Percentiles rank a stretch among this genome's conserved stretches.
phyloP scores from a whole-genome alignment of 2,113 vertebrate species.

The Scortum barcoo region DNA sequence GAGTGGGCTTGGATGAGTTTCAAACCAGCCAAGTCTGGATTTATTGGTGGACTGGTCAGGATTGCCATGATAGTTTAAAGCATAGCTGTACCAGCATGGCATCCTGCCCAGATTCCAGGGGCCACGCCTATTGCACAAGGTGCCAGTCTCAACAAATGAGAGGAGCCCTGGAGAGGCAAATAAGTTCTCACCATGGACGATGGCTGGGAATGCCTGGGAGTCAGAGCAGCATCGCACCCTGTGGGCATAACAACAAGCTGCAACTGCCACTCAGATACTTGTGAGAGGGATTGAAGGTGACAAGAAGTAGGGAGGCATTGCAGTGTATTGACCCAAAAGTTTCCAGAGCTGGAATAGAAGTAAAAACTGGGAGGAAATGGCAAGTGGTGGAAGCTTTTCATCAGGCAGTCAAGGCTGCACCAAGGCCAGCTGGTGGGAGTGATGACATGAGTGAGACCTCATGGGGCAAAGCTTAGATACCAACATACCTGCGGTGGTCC shows the following conservation, averaged over 20 bases:
- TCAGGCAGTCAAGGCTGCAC: background rate
- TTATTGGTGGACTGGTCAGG: too few relatives aligned
- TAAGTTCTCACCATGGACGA: background rate
- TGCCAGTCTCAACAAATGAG: background rate
- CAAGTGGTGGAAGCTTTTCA: background rate
- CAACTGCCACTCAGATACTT: background rate
- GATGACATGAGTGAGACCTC: too few relatives aligned
- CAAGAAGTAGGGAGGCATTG: background rate
- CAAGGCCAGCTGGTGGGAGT: too few relatives aligned
- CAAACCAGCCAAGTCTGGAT: background rate
- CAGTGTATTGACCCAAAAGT: background rate
- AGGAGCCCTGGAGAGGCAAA: background rate
- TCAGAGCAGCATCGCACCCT: background rate
- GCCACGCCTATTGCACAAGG: background rate
- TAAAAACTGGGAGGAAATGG: background rate
- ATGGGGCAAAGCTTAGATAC: background rate
- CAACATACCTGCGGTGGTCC: background rate
- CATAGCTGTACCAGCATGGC: background rate
- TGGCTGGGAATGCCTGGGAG: background rate
- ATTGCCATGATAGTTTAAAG: background rate
- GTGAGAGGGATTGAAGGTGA: background rate
- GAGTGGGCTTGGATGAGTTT: background rate
- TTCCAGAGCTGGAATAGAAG: background rate
- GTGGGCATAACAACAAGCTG: background rate
- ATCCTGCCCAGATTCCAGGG: background rate